Percentiles rank a stretch among this genome's conserved stretches.
These are phyloP conservation scores for Rhea americana DNA, from an alignment of 2,113 vertebrate genomes.

Conservation along the genomic window DNA sequence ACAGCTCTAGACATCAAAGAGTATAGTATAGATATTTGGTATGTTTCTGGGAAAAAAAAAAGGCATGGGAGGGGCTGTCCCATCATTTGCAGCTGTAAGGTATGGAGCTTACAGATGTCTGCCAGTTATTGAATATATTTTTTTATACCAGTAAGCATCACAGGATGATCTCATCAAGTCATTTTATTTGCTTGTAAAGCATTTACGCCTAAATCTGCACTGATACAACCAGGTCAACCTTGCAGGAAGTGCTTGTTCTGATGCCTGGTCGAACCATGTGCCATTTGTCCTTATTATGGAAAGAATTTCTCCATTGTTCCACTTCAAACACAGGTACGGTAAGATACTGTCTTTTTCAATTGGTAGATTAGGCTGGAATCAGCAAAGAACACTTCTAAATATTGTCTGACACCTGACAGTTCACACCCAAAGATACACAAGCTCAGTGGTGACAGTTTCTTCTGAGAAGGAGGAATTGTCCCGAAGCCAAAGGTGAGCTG, in stretches of 20 bases:
- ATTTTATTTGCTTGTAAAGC: not conserved
- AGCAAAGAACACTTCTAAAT: not conserved
- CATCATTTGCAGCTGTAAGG: not conserved
- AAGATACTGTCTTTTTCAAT: not conserved
- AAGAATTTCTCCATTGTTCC: not conserved
- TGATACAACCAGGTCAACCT: slow-evolving; percentile 36
- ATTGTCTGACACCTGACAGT: not conserved
- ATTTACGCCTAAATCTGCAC: not conserved
- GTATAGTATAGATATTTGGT: not conserved
- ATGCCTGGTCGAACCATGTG: not conserved
- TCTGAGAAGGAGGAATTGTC: not conserved
- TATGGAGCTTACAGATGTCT: rapidly evolving
- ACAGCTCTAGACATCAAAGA: not conserved
- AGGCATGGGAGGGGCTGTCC: not conserved
- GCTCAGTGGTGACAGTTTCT: not conserved
- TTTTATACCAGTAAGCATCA: not conserved
- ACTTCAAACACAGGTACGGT: not conserved
- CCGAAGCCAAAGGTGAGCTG: not conserved
- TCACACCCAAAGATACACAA: not conserved
- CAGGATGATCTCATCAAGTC: not conserved
- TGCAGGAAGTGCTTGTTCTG: not conserved
- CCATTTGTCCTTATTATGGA: not conserved
- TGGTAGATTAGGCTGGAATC: not conserved
- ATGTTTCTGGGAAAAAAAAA: not conserved
- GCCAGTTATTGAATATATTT: not conserved